Evolutionary conservation across 2,888 invertebrate species (phyloP).

Genomic region (Andrena chrysosceles): DNA sequence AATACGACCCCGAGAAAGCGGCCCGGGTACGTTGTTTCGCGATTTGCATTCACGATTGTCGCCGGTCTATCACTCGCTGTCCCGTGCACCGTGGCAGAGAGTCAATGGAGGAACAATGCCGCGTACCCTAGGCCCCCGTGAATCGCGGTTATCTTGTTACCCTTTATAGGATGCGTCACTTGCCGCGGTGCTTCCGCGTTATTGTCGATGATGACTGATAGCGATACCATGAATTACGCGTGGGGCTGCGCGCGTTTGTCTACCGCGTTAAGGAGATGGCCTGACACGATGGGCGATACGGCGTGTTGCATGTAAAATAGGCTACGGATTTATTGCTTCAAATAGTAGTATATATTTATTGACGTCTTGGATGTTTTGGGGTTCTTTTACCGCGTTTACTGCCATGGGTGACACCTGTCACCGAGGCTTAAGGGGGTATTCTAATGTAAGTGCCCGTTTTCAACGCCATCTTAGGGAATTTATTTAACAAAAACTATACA

Average conservation of each 20-base stretch:
- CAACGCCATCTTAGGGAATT: too few species aligned
- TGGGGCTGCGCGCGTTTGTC: constrained; percentile 26
- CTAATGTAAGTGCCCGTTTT: too few species aligned
- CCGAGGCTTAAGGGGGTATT: too few species aligned
- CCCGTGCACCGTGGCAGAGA: constrained; percentile 7
- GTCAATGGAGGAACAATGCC: constrained; percentile 50
- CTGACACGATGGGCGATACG: constrained; percentile 19
- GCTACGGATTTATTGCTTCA: constrained; percentile 35
- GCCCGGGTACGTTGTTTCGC: constrained; percentile 46
- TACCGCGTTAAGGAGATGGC: constrained; percentile 31
- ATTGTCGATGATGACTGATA: constrained; percentile 59
- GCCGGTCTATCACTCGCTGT: constrained; percentile 32
- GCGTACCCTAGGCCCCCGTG: constrained; percentile 21
- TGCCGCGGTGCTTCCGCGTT: constrained; percentile 50
- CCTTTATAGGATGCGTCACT: constrained; percentile 48
- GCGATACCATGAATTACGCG: constrained; percentile 45
- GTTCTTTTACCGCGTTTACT: too few species aligned
- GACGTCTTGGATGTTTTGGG: too few species aligned
- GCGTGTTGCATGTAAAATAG: constrained; percentile 30
- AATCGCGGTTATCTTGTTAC: constrained; percentile 44
- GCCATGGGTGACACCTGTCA: too few species aligned
- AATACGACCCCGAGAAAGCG: constrained; percentile 43
- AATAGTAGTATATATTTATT: not conserved
- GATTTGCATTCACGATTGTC: constrained; percentile 54
- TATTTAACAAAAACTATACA: too few species aligned